Evolutionary conservation across 2,888 invertebrate genomes (phyloP), one percentile per base, ranked within the genome.

Genomic region (Pollenia amentaria): DNA sequence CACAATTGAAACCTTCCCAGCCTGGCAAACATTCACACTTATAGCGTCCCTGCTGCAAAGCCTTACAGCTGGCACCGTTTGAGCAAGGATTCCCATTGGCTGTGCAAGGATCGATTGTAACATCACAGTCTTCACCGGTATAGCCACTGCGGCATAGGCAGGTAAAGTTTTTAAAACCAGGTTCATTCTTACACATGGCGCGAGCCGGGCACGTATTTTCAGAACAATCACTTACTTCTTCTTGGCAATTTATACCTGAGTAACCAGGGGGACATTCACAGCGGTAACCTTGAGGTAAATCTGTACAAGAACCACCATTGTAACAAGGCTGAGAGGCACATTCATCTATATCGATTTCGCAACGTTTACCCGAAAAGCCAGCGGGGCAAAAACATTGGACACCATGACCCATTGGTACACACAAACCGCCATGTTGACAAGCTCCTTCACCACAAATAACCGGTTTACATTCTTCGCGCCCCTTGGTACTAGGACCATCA

Each of bases 161-260:
- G 1, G 98, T 98, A 90, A 96, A 97, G 91, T 98, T 98, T 90
- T 97, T 97, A 89, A 95, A 96, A 84, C 97, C 98, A 21, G 97
- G 98, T 93, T 97, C 97, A 93, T 99, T 98, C 94, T 99, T 98
- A 93, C 99, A 99, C 97, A 98, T 98, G 4, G 99, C 99, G 90
- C 98, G 95, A 91, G 98, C 98, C 1, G 98, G 98, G 90, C 99
- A 99, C 0, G 99, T 97, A 87, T 97, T 97, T 91, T 96, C 97
- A 89, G 94, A 94, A 91, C 98, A 99, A 90, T 99, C 98, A 16
- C 97, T 96, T 90, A 96, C 95, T 93, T 98, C 98, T 92, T 98
- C 97, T 94, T 99, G 98, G 91, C 99, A 99, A 91, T 98, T 98
- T 48, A 98, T 95, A n/a, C 98, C 98, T 10, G 96, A 96, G 90